Evolutionary conservation across 2,888 invertebrate genomes (phyloP).

Genomic region (Periphyllus acericola): DNA sequence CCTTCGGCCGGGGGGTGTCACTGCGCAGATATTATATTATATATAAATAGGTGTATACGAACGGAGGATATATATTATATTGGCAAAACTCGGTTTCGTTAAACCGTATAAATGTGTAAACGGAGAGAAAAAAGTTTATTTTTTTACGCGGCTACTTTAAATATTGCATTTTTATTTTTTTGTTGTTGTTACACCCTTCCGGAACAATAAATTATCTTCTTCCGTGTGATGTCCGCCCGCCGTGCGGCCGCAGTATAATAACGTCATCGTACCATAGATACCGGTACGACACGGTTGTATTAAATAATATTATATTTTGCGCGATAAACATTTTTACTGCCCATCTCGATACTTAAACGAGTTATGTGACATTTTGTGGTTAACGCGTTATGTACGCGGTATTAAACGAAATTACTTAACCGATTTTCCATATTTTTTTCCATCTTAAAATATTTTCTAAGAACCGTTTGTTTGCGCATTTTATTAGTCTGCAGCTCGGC

Average conservation of each 20-base stretch:
- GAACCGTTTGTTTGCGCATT: neutral
- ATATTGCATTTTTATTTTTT: neutral
- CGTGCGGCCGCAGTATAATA: neutral
- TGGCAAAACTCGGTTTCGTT: neutral
- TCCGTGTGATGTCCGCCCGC: neutral
- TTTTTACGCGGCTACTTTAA: neutral
- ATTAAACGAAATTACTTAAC: neutral
- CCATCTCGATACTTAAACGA: neutral
- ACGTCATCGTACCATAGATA: neutral
- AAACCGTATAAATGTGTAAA: neutral
- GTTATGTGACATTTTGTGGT: constrained; percentile 7
- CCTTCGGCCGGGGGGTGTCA: neutral
- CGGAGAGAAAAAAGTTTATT: neutral
- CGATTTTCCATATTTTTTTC: neutral
- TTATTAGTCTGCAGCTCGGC: neutral
- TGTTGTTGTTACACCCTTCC: neutral
- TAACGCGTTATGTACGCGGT: neutral
- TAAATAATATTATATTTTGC: neutral
- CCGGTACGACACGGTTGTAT: too few species aligned
- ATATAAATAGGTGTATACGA: too few species aligned
- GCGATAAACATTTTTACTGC: neutral
- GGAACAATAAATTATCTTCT: neutral
- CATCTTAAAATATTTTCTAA: neutral
- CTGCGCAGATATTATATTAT: too few species aligned
- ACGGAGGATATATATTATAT: neutral